Percentiles rank a stretch among this genome's conserved stretches.
Evolutionary conservation across 2,797 vertebrate species (phyloP).

Genomic region (Rachycentron canadum): DNA sequence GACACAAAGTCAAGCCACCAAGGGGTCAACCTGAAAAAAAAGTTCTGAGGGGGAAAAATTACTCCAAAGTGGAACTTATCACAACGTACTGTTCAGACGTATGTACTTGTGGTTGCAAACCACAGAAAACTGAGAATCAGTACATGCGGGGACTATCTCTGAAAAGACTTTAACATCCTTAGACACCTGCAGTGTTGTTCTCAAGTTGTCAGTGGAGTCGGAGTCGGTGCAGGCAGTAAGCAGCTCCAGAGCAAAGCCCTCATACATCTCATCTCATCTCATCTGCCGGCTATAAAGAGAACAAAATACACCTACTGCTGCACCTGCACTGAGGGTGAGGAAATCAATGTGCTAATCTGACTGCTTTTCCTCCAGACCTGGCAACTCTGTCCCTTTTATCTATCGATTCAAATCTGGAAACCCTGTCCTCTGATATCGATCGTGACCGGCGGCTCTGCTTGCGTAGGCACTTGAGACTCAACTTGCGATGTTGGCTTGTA

Average conservation of each 20-base stretch:
- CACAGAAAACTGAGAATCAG: neutral
- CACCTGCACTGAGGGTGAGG: constrained; percentile 43
- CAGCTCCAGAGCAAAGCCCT: constrained; percentile 12
- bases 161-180: neutral
- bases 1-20: too few relatives aligned
- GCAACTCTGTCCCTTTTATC: constrained; percentile 56
- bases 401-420: constrained; percentile 60
- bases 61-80: neutral
- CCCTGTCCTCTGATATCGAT: constrained; percentile 55
- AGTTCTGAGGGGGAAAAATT: neutral
- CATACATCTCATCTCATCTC: constrained; percentile 13
- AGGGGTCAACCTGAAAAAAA: neutral
- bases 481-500: constrained; percentile 19
- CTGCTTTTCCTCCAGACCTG: constrained; percentile 65
- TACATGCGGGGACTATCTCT: neutral
- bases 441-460: constrained; percentile 6
- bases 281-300: constrained; percentile 24
- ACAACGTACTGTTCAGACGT: neutral
- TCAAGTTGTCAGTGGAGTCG: neutral
- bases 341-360: constrained; percentile 78
- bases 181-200: neutral
- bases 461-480: constrained; percentile 34
- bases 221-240: constrained; percentile 1
- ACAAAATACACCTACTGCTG: constrained; percentile 35
- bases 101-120: neutral